A percentile compares a stretch with the other conserved stretches of the same genome.
These are phyloP conservation scores for Varanus komodoensis DNA, from an alignment of 2,113 vertebrate genomes.

Conservation along the genomic window DNA sequence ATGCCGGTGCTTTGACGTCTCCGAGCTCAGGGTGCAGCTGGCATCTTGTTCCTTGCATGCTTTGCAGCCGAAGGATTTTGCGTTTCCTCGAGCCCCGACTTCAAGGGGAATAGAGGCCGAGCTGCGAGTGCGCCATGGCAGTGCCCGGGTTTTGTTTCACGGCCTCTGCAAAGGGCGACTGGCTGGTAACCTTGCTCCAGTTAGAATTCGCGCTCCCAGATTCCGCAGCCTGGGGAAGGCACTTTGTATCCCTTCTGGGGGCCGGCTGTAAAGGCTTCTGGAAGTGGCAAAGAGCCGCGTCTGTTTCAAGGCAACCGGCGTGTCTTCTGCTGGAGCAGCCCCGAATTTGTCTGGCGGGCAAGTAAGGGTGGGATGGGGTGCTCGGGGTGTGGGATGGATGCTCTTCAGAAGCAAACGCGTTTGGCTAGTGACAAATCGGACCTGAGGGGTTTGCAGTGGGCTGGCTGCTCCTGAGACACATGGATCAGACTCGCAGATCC, in stretches of 20 bases:
- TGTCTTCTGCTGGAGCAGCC: not conserved
- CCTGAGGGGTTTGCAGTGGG: too few species aligned
- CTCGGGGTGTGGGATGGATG: too few species aligned
- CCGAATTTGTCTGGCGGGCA: too few species aligned
- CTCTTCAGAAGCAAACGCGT: too few species aligned
- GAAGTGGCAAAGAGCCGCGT: not conserved
- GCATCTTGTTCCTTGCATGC: not conserved
- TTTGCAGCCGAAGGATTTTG: not conserved
- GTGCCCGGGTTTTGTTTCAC: not conserved
- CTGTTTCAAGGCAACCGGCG: not conserved
- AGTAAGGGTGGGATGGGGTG: too few species aligned
- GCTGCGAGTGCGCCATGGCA: not conserved
- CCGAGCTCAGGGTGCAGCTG: not conserved
- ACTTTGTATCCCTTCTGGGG: not conserved
- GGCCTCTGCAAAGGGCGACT: not conserved
- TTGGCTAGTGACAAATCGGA: too few species aligned
- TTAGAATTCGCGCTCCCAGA: not conserved
- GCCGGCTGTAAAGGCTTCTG: not conserved
- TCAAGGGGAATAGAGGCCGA: not conserved
- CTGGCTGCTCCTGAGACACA: too few species aligned
- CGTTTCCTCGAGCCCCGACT: not conserved
- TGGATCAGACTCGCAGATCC: too few species aligned
- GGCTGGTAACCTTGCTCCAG: not conserved
- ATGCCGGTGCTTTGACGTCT: not conserved
- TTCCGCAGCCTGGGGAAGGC: not conserved